A percentile compares a stretch with the other conserved stretches of the same genome.
Evolutionary conservation across 1,140 invertebrate species (phyloP).

Genomic region (Temnothorax nylanderi): DNA sequence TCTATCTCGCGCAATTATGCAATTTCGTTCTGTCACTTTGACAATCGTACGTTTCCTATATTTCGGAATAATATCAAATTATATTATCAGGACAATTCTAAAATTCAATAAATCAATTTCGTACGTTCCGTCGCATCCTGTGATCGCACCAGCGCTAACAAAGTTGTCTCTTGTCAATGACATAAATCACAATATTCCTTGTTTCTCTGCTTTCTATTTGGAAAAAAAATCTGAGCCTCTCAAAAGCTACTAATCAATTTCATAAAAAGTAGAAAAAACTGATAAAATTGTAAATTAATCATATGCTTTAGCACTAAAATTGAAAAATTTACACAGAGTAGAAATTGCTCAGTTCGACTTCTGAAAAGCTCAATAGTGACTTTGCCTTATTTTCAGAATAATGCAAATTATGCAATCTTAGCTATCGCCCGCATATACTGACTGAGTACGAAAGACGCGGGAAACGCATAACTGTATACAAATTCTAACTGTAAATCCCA

Average conservation of each 20-base stretch:
- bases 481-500: slow-evolving; percentile 38
- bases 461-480: slow-evolving; percentile 44
- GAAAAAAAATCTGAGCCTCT: neutral
- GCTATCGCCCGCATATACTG: neutral
- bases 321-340: neutral
- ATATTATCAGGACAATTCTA: neutral
- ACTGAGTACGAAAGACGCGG: neutral
- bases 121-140: neutral
- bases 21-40: neutral
- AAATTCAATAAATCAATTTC: neutral
- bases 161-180: neutral
- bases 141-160: neutral
- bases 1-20: neutral
- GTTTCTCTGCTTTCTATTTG: neutral
- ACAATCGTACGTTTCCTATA: neutral
- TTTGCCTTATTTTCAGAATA: neutral
- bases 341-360: neutral
- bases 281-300: neutral
- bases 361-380: neutral
- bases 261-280: neutral
- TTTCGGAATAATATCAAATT: neutral
- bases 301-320: neutral
- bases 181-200: neutral
- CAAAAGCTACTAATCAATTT: neutral
- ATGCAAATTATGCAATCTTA: neutral